Conservation (phyloP, 92 coral and sea anemone genomes). For the Ricordea florida region DNA sequence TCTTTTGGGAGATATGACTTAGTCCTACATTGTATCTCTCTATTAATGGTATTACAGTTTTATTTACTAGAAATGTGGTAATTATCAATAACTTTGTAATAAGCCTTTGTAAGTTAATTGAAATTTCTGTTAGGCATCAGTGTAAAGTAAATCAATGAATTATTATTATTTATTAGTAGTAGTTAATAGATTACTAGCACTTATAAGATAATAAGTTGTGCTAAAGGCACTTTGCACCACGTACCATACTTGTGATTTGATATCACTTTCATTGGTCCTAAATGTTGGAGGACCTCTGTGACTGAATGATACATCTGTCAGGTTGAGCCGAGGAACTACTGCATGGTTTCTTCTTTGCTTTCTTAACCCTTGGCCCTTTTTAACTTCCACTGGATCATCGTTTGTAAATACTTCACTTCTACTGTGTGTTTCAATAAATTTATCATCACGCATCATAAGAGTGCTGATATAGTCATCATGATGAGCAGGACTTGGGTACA, state of each 20-base stretch:
- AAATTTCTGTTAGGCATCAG: too few relatives aligned
- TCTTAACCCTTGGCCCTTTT: background rate
- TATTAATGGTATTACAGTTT: too few relatives aligned
- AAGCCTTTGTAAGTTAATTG: too few relatives aligned
- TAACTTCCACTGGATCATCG: background rate
- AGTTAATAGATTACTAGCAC: too few relatives aligned
- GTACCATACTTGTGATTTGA: constrained; percentile 51
- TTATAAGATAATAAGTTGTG: too few relatives aligned
- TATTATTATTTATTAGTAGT: too few relatives aligned
- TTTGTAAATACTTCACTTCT: too few relatives aligned
- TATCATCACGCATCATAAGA: background rate
- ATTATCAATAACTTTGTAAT: too few relatives aligned
- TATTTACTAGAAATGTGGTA: too few relatives aligned
- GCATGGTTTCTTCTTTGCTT: background rate
- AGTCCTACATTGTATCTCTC: too few relatives aligned
- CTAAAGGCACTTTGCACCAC: background rate
- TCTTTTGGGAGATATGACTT: too few relatives aligned
- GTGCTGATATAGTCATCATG: constrained; percentile 4
- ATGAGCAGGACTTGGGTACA: background rate
- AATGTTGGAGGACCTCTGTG: constrained; percentile 23
- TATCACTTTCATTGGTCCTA: background rate
- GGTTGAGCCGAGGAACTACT: background rate
- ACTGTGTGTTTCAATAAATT: background rate
- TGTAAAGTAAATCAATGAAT: too few relatives aligned
- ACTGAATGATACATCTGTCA: constrained; percentile 4